Evolutionary conservation across 2,888 invertebrate genomes (phyloP).

Genomic region (Ctena decussata): DNA sequence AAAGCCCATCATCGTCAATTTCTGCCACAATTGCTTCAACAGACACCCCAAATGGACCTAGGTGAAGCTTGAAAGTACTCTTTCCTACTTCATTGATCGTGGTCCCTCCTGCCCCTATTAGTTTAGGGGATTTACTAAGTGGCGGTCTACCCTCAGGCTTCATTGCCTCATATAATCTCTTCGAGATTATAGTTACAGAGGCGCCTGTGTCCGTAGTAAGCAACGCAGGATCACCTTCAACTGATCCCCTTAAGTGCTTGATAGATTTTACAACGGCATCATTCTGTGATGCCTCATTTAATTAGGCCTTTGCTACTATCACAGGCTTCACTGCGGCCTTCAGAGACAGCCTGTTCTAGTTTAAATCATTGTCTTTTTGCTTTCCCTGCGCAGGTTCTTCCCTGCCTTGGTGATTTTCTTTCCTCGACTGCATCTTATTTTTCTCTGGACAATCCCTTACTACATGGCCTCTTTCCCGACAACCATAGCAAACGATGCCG

Average conservation of each 20-base stretch:
- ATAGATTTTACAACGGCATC: neutral
- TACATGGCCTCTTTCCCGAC: neutral
- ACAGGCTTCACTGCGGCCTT: neutral
- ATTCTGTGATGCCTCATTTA: neutral
- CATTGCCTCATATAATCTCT: too few relatives aligned
- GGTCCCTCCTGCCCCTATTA: neutral
- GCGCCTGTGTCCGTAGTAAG: neutral
- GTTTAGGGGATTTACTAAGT: too few relatives aligned
- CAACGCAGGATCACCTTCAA: neutral
- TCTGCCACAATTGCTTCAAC: constrained; percentile 23
- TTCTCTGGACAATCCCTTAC: too few relatives aligned
- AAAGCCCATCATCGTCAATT: constrained; percentile 31
- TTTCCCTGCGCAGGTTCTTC: neutral
- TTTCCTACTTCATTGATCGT: neutral
- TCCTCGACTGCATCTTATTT: too few relatives aligned
- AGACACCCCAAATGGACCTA: neutral
- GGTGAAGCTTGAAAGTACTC: constrained; percentile 13
- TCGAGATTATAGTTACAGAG: neutral
- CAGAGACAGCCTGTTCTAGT: neutral
- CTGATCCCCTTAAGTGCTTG: neutral
- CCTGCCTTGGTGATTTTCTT: neutral
- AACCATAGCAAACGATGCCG: neutral
- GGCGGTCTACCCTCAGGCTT: too few relatives aligned
- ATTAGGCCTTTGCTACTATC: neutral
- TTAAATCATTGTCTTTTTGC: neutral